These are phyloP conservation scores for Phylloscopus whistleri DNA, from an alignment of 2,113 vertebrate species.

Conservation along the genomic window DNA sequence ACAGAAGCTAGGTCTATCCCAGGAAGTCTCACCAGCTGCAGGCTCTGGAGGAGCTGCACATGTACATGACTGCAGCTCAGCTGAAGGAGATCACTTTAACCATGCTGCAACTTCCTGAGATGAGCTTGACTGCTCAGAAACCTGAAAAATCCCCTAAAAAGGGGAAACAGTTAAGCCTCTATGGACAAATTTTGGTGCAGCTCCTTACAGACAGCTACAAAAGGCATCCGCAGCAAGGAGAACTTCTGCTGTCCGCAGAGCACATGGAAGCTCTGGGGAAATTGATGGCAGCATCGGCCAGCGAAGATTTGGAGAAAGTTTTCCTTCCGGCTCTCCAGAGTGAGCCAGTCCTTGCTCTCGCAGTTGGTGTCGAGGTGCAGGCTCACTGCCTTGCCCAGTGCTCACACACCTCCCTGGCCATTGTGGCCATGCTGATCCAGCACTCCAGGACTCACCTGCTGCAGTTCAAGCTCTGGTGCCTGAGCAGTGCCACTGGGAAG, in stretches of 20 bases:
- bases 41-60: constrained; percentile 79
- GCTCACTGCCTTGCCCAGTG: constrained; percentile 76
- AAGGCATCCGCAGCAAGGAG: constrained; percentile 16
- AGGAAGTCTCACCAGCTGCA: constrained; percentile 71
- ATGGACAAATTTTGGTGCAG: constrained; percentile 77
- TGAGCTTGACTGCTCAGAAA: constrained; percentile 58
- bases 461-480: constrained; percentile 87
- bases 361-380: constrained; percentile 72
- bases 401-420: constrained; percentile 38
- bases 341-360: constrained; percentile 72
- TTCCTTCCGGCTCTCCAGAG: constrained; percentile 74
- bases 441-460: constrained; percentile 82
- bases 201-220: constrained; percentile 74
- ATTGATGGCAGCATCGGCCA: constrained; percentile 75
- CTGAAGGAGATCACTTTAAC: constrained; percentile 78
- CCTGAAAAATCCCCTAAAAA: neutral
- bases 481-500: constrained; percentile 45
- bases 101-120: constrained; percentile 80
- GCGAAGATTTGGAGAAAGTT: constrained; percentile 75
- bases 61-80: constrained; percentile 71
- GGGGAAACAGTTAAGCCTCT: constrained; percentile 71
- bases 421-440: constrained; percentile 75
- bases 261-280: constrained; percentile 78
- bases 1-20: neutral
- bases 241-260: constrained; percentile 69